Evolutionary conservation across 2,113 vertebrate genomes (phyloP), one percentile per base, ranked within the genome.

Genomic region (Zapus hudsonius): DNA sequence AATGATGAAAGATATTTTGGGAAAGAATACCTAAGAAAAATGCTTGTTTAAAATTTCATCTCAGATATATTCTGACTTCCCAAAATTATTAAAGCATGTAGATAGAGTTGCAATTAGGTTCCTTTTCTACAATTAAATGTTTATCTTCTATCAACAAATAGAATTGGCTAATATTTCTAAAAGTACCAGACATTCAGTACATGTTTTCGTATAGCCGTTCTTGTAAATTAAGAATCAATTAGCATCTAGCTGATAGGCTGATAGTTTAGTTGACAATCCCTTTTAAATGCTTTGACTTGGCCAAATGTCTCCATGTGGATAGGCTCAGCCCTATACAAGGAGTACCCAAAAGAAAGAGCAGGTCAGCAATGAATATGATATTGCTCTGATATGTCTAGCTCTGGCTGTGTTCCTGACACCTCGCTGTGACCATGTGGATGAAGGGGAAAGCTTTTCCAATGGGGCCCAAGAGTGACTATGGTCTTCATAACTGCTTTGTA

Each of bases 261-360:
- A 59, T 76, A 73, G 12, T 52, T 52, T 15, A 52, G 52, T 52
- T 2, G 15, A 61, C 19, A 74, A 4, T n/a, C 23, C 64, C 17
- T 73, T 73, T 87, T n/a, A 42, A 93, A 12, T 91, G 13, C 33
- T 94, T 87, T 59, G 44, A 22, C 2, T 44, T 63, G 36, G 31
- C 13, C 70, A 57, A 3, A 36, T n/a, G 47, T 63, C 47, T 83
- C 36, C 9, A 36, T 82, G 22, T 74, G 12, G 27, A 2, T 7
- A 72, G 16, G 31, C 3, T 42, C 20, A 59, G 27, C 31, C 2
- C 59, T 47, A 29, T 10, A 63, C 19, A 61, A 76, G 9, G 19
- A n/a, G 4, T 76, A 7, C 55, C n/a, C 38, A 74, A 38, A 80
- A 42, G 4, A 84, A 15, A 80, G 5, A 4, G 19, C 3, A 5